Evolutionary conservation across 2,797 vertebrate genomes (phyloP).

Genomic region (Trachops cirrhosus): DNA sequence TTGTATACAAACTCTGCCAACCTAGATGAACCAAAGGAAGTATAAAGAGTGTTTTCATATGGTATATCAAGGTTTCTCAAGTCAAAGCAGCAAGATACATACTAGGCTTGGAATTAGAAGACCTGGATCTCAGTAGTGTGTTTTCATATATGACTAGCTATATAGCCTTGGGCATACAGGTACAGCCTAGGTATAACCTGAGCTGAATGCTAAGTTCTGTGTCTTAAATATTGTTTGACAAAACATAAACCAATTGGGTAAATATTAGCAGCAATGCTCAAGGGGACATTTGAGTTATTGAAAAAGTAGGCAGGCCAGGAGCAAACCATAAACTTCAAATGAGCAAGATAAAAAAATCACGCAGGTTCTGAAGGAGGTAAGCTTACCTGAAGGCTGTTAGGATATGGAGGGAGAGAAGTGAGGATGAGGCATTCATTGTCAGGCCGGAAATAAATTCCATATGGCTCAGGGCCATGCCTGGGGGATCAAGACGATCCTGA

Average conservation of each 20-base stretch:
- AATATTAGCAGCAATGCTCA: not conserved
- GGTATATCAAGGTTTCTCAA: not conserved
- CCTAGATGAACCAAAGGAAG: not conserved
- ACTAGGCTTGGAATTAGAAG: not conserved
- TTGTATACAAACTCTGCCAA: not conserved
- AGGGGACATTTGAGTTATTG: not conserved
- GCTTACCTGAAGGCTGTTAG: not conserved
- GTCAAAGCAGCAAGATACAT: not conserved
- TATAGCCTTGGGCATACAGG: not conserved
- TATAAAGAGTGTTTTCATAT: not conserved
- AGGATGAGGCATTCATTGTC: not conserved
- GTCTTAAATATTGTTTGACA: not conserved
- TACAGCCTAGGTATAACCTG: not conserved
- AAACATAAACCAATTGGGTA: not conserved
- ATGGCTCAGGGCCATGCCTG: not conserved
- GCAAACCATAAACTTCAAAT: not conserved
- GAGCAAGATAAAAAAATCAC: not conserved
- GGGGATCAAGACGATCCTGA: not conserved
- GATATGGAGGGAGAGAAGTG: not conserved
- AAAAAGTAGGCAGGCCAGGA: not conserved
- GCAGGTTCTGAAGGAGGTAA: not conserved
- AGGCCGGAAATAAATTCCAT: not conserved
- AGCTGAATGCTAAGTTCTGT: not conserved
- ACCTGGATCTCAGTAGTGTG: not conserved
- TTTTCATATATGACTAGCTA: not conserved